These are phyloP conservation scores for Psococerastis gibbosa DNA, from an alignment of 2,888 invertebrate genomes.

Conservation along the genomic window DNA sequence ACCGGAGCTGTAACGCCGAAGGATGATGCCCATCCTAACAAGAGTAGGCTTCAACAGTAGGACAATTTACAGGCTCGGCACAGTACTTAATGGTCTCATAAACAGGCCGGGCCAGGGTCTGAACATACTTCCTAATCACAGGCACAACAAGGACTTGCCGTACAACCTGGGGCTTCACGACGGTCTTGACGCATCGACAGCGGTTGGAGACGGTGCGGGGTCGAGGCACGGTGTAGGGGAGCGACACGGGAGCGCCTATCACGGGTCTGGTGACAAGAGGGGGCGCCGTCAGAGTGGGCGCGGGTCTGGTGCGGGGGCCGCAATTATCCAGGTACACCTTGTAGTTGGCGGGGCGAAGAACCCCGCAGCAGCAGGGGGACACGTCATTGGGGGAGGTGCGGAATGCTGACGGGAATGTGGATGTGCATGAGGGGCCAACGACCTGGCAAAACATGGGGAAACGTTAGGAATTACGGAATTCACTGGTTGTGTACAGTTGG, in stretches of 20 bases:
- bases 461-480: too few species aligned
- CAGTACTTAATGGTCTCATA: background rate
- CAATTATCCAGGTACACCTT: conserved; percentile 2
- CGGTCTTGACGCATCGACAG: conserved; percentile 5
- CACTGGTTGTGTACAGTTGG: too few species aligned
- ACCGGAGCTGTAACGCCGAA: too few species aligned
- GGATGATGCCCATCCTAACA: too few species aligned
- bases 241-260: background rate
- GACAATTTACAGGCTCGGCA: background rate
- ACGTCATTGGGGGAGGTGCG: too few species aligned
- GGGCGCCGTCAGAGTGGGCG: background rate
- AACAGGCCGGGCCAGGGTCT: background rate
- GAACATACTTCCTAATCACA: background rate
- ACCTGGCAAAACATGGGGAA: too few species aligned
- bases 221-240: background rate
- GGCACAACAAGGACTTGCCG: background rate
- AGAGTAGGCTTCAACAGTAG: too few species aligned
- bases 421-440: too few species aligned
- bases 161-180: conserved; percentile 2
- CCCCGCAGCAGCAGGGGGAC: too few species aligned
- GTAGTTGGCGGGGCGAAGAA: too few species aligned
- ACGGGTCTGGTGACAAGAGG: background rate
- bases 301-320: background rate
- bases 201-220: background rate
- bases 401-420: too few species aligned